A percentile compares a stretch with the other conserved stretches of the same genome.
Evolutionary conservation across 2,113 vertebrate species (phyloP).

Genomic region (Erpornis zantholeuca): DNA sequence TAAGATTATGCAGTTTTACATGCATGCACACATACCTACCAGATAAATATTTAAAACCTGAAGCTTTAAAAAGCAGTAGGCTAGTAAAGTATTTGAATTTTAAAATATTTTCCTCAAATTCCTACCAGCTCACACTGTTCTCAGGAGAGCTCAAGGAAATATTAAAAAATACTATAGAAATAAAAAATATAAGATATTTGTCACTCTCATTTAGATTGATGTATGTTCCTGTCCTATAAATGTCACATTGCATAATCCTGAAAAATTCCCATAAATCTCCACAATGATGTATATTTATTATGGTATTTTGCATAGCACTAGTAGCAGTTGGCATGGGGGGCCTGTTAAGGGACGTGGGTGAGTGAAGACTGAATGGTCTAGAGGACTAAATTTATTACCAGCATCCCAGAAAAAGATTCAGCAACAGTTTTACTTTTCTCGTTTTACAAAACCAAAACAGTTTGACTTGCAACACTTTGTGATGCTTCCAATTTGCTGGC

Average conservation of each 20-base stretch:
- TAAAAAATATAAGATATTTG: constrained; percentile 86
- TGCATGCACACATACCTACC: not conserved
- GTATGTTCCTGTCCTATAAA: constrained; percentile 86
- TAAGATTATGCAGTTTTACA: not conserved
- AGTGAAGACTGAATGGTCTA: constrained; percentile 66
- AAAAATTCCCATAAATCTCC: constrained; percentile 87
- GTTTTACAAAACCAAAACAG: constrained; percentile 40
- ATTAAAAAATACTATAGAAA: constrained; percentile 73
- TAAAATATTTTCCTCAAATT: constrained; percentile 58
- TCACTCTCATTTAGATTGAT: constrained; percentile 86
- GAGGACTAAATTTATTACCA: constrained; percentile 78
- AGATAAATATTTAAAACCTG: not conserved
- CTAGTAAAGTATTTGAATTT: constrained; percentile 50
- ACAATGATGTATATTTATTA: constrained; percentile 93
- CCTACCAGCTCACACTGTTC: constrained; percentile 46
- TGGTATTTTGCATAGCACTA: constrained; percentile 83
- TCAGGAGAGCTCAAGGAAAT: constrained; percentile 65
- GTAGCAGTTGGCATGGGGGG: constrained; percentile 61
- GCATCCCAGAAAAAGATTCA: constrained; percentile 72
- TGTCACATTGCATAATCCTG: constrained; percentile 88
- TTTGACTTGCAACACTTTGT: not conserved
- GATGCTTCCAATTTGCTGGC: constrained; percentile 30
- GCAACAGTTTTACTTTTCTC: constrained; percentile 57
- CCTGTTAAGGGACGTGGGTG: not conserved
- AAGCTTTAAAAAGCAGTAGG: constrained; percentile 11